Evolutionary conservation across 2,888 invertebrate species (phyloP).

Genomic region (Monopis laevigella): DNA sequence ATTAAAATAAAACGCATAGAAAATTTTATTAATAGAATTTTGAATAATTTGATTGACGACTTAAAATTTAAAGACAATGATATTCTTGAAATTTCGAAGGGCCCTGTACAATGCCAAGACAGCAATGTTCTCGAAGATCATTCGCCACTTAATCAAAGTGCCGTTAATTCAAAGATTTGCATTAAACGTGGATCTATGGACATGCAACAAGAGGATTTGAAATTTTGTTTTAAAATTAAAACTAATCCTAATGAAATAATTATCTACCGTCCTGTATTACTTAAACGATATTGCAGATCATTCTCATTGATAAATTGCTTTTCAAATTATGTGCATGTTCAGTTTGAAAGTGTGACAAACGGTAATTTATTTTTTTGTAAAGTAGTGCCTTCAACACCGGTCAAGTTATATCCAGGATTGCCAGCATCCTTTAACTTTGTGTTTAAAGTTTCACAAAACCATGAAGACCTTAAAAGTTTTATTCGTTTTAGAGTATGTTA

Average conservation of each 20-base stretch:
- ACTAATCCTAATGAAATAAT: neutral
- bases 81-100: too few species aligned
- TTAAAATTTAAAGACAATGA: too few species aligned
- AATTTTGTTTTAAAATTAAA: too few species aligned
- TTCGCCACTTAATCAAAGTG: too few species aligned
- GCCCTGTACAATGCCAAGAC: too few species aligned
- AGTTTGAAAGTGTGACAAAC: constrained; percentile 32
- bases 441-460: constrained; percentile 28
- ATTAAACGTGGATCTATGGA: too few species aligned
- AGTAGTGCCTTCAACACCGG: constrained; percentile 30
- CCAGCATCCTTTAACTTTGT: constrained; percentile 29
- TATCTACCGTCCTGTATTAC: neutral
- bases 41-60: too few species aligned
- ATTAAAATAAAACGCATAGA: too few species aligned
- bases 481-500: constrained; percentile 37
- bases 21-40: too few species aligned
- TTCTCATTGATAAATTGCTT: constrained; percentile 37
- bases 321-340: constrained; percentile 29
- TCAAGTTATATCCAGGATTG: constrained; percentile 41
- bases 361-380: constrained; percentile 28
- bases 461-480: constrained; percentile 27
- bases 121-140: too few species aligned
- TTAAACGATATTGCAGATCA: constrained; percentile 15
- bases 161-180: too few species aligned
- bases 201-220: too few species aligned